Evolutionary conservation across 2,797 vertebrate species (phyloP).

Genomic region (Poecilia velifera): DNA sequence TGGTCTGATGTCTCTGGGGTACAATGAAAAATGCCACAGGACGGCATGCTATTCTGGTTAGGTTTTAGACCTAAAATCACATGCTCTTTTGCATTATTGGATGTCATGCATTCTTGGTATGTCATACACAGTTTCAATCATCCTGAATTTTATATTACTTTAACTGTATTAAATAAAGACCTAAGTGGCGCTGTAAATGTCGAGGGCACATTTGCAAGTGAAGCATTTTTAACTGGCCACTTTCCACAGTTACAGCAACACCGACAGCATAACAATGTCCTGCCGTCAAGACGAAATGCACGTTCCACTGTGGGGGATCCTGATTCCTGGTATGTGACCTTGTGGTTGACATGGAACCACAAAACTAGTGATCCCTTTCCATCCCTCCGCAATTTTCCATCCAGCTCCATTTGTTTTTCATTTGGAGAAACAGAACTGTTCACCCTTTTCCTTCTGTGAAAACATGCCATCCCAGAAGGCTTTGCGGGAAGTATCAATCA

Average conservation of each 20-base stretch:
- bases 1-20: constrained; percentile 71
- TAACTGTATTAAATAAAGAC: constrained; percentile 16
- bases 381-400: constrained; percentile 74
- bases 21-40: constrained; percentile 65
- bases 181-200: constrained; percentile 25
- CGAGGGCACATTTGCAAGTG: constrained; percentile 34
- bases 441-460: constrained; percentile 75
- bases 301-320: constrained; percentile 66
- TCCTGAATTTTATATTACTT: constrained; percentile 8
- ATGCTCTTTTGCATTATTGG: constrained; percentile 39
- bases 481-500: constrained; percentile 77
- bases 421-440: constrained; percentile 76
- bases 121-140: constrained; percentile 26
- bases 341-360: constrained; percentile 74
- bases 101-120: constrained; percentile 45
- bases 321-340: constrained; percentile 77
- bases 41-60: constrained; percentile 57
- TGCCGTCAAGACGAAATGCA: constrained; percentile 57
- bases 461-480: constrained; percentile 74
- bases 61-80: constrained; percentile 47
- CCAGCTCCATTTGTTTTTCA: constrained; percentile 76
- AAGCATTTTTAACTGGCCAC: constrained; percentile 57
- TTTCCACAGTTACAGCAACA: constrained; percentile 59
- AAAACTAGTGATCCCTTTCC: constrained; percentile 72
- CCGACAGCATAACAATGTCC: constrained; percentile 57